Conservation (phyloP, 1,140 invertebrate species). For the Augochlora pura region DNA sequence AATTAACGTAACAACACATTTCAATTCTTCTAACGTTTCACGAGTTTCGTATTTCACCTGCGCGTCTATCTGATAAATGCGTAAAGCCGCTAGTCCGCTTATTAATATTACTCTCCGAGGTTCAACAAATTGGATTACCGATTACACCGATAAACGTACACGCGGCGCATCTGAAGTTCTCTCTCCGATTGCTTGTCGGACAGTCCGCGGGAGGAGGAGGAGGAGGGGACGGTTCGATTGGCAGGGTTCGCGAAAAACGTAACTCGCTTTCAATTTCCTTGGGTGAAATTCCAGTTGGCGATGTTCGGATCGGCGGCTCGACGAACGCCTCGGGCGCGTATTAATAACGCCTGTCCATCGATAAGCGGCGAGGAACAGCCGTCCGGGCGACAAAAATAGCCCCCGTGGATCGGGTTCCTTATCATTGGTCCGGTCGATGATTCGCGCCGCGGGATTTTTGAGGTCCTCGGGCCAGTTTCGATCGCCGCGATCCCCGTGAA, state of each 20-base stretch:
- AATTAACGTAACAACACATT: no score
- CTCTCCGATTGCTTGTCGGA: no score
- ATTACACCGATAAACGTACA: no score
- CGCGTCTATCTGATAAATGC: no score
- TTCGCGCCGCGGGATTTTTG: neutral
- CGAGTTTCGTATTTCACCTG: no score
- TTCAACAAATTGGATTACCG: no score
- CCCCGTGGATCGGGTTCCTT: constrained; percentile 25
- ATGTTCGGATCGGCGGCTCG: neutral
- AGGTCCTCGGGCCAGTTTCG: neutral
- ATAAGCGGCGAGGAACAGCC: constrained; percentile 1
- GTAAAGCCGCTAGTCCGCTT: no score
- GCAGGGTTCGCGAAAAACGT: neutral
- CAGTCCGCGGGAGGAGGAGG: no score
- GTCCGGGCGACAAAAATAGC: constrained; percentile 14
- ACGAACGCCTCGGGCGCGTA: neutral
- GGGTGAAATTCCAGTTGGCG: neutral
- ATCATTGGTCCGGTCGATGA: constrained; percentile 5
- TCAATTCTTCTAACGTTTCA: no score
- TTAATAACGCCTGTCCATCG: constrained; percentile 28
- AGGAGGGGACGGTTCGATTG: no score
- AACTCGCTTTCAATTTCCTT: constrained; percentile 16
- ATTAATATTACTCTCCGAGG: no score
- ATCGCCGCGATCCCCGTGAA: neutral
- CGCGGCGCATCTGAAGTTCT: no score